Evolutionary conservation across 2,888 invertebrate genomes (phyloP), one percentile per base, ranked within the genome.

Genomic region (Neocrepidodera transversa): DNA sequence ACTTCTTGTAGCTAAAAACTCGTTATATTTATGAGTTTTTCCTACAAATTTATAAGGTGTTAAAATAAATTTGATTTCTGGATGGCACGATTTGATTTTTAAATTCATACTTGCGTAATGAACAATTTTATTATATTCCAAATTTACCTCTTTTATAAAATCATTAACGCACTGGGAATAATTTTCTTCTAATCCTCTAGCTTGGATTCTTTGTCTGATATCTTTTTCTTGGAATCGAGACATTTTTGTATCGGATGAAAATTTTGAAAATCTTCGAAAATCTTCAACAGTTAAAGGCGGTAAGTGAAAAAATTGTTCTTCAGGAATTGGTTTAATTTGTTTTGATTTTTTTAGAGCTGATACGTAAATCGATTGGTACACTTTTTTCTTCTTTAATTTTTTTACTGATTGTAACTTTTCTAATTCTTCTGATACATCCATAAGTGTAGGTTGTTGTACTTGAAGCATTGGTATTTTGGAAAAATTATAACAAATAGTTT

Each of bases 31-130:
- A 17, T 81, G 72, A 0, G 89, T 88, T 57, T 83, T 78, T 0
- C 89, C 90, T 0, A 82, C 80, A 65, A 82, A 82, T 73, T 86
- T 87, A 68, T 86, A 86, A 64, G 82, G 75, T 17, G 80, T 78
- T 73, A 86, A 82, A 32, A 82, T 84, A 68, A 83, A 85, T 43
- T 88, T 83, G 5, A 85, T 87, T 47, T 85, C 82, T 0, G 83
- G 80, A 64, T 86, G 85, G 23, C 65, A 65, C 4, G 58, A 55
- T 50, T 68, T 71, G 6, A 70, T 61, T 58, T 66, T 71, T 7
- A 64, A 48, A 40, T 67, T 71, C 32, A 69, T 49, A 1, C 68
- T 64, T 2, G 70, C 65, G 13, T 60, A 60, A 20, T 68, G 66
- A 59, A 87, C 82, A 42, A 86, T 78, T 20, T 78, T 78, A 67